Base-by-base conservation (phyloP, 2,888 invertebrate species). In the Stenolophus ochropezus region DNA sequence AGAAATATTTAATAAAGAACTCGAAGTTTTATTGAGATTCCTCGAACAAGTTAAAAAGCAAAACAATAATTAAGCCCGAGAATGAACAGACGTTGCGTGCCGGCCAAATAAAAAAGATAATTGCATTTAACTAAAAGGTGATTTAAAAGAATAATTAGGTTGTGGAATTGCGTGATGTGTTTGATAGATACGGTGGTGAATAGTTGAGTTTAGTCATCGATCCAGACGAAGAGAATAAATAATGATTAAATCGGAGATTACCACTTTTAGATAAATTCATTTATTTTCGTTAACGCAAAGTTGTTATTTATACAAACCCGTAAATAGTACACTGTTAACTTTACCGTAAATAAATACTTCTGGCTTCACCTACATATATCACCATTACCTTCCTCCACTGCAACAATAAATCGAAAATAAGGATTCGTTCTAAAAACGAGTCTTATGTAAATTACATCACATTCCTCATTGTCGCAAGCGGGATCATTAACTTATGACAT, bases 81-180 rank as follows among this genome's bases (percentile, higher is more conserved):
- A 69, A 69, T 42, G 27, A 69, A 69, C 65, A 69, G 27, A 33
- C 65, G 18, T 80, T 58, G 80, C 80, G 80, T 80, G 80, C 80
- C 33, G 58, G 73, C 58, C 8, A 21, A 73, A 56, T 73, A 80
- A 42, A 80, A 80, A 73, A 80, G 56, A 80, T 80, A 80, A 80
- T 73, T 80, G 80, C 80, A 58, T 80, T 80, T 73, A 80, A 80
- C 80, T 73, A 80, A 80, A 80, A 73, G 80, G 73, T 73, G 80
- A 80, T 80, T 80, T 80, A 80, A 73, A 80, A 80, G 80, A 80
- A 80, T 80, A 80, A 80, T 80, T 73, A 80, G 77, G 42, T 77
- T 42, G 51, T 71, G 16, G 2, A 58, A n/a, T 80, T 51, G 80
- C 80, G 80, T 80, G 80, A 20, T 71, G 25, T 20, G 53, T 53